These are phyloP conservation scores for Oscheius sp. DNA, from an alignment of 2,888 invertebrate genomes.

Conservation along the genomic window DNA sequence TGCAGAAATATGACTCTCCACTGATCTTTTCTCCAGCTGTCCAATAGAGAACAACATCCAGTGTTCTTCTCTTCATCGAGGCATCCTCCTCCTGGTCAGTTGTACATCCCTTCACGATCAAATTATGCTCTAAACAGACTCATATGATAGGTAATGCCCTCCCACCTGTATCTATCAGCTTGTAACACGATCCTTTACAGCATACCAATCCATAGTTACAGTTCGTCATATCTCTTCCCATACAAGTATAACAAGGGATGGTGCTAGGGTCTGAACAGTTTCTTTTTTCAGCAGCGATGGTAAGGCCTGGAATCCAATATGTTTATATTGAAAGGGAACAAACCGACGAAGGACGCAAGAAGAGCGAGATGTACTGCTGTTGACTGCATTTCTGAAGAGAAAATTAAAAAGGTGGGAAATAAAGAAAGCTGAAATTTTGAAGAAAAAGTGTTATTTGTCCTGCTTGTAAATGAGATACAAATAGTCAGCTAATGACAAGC, in stretches of 20 bases:
- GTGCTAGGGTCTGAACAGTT: conserved; percentile 46
- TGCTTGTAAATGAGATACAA: too few relatives aligned
- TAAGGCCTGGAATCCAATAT: not conserved
- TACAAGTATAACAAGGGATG: conserved; percentile 48
- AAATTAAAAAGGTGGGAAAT: not conserved
- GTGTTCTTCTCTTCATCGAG: conserved; percentile 59
- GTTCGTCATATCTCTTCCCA: conserved; percentile 60
- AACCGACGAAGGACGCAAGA: conserved; percentile 15
- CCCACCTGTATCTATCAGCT: conserved; percentile 56
- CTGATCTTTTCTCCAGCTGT: conserved; percentile 53
- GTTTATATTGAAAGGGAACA: not conserved
- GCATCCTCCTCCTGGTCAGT: conserved; percentile 55
- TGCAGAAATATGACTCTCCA: conserved; percentile 62
- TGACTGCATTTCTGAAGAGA: conserved; percentile 7
- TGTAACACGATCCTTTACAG: conserved; percentile 61
- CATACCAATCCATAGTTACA: conserved; percentile 58
- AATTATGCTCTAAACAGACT: conserved; percentile 44
- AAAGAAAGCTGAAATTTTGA: not conserved
- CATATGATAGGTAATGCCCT: not conserved
- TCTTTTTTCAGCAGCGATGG: not conserved
- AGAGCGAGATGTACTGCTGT: conserved; percentile 1
- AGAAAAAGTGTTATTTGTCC: not conserved
- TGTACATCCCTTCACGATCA: conserved; percentile 61
- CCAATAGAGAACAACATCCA: conserved; percentile 57
- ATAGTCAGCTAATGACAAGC: too few relatives aligned